Evolutionary conservation across 2,888 invertebrate species (phyloP).

Genomic region (Lapara coniferarum): DNA sequence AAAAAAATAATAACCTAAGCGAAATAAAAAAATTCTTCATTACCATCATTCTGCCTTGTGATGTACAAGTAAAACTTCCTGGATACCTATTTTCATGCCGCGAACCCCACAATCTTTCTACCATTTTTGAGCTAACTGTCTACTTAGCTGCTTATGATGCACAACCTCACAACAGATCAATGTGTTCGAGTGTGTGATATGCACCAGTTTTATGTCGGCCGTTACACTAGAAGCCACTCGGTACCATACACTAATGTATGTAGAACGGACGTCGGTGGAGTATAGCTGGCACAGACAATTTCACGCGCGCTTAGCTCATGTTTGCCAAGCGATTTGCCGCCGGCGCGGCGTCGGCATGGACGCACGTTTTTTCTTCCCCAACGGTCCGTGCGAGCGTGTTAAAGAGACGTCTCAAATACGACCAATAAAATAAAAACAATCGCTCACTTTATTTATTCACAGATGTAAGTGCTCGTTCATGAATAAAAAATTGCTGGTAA

Average conservation of each 20-base stretch:
- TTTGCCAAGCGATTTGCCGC: slow-evolving; percentile 75
- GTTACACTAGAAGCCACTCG: slow-evolving; percentile 49
- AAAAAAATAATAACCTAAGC: too few species aligned
- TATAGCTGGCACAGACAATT: slow-evolving; percentile 65
- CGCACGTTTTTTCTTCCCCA: slow-evolving; percentile 50
- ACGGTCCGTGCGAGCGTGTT: slow-evolving; percentile 47
- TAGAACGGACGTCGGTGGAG: slow-evolving; percentile 55
- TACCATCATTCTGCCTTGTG: too few species aligned
- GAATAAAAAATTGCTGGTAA: neutral
- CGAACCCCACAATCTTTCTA: too few species aligned
- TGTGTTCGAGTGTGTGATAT: slow-evolving; percentile 39
- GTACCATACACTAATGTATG: slow-evolving; percentile 59
- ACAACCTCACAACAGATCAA: slow-evolving; percentile 38
- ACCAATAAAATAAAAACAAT: slow-evolving; percentile 29
- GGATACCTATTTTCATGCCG: too few species aligned
- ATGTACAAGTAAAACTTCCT: too few species aligned
- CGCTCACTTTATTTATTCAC: slow-evolving; percentile 36
- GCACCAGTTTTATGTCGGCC: slow-evolving; percentile 41
- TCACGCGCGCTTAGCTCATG: slow-evolving; percentile 76
- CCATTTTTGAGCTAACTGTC: too few species aligned
- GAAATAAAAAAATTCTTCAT: too few species aligned
- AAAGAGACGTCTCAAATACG: slow-evolving; percentile 41
- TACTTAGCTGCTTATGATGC: neutral
- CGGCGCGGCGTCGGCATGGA: slow-evolving; percentile 51
- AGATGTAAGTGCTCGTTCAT: slow-evolving; percentile 31